Base-by-base conservation (phyloP, 2,888 invertebrate genomes). In the Dolichomitus sp. region DNA sequence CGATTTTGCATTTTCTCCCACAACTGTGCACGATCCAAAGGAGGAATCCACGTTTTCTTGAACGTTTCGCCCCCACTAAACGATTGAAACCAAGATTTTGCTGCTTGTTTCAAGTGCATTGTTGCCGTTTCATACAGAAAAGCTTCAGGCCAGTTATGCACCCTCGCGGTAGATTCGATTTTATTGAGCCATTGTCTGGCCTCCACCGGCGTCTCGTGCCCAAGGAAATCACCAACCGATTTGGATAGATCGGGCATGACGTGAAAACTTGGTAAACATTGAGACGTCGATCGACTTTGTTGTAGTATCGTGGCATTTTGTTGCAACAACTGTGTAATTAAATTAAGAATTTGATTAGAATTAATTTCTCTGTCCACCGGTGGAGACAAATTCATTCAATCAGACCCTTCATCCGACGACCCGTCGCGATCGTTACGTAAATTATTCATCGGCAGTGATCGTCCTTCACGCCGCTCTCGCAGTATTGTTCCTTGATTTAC, bases 211-310 rank as follows among this genome's bases (percentile, higher is more conserved):
- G 81, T 80, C 19, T 78, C 77, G 19, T 79, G 69, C 0, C 80
- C 81, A 9, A 70, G 37, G 40, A 86, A 86, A 33, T 80, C 68
- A 0, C 65, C 63, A 7, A 87, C 57, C 9, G 82, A 77, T 54
- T 84, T 85, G 0, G 84, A 74, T 4, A 84, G 72, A 70, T 84
- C 84, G 9, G 84, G 84, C 80, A 85, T 85, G 9, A 87, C 81
- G 30, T 83, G 59, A 65, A 81, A 80, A 42, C 57, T 79, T 30
- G 42, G 48, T 42, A 65, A n/a, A 12, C 12, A 2, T 9, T 63
- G 52, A 9, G 78, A 42, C 9, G 42, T 14, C 12, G 72, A 14
- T 12, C 42, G 27, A 19, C 7, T 45, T 48, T 72, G 70, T 30
- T 66, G 5, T 66, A 76, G 54, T n/a, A 45, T 27, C 3, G 66